phyloP scores from a whole-genome alignment of 2,888 invertebrate species.

The Bugula neritina region DNA sequence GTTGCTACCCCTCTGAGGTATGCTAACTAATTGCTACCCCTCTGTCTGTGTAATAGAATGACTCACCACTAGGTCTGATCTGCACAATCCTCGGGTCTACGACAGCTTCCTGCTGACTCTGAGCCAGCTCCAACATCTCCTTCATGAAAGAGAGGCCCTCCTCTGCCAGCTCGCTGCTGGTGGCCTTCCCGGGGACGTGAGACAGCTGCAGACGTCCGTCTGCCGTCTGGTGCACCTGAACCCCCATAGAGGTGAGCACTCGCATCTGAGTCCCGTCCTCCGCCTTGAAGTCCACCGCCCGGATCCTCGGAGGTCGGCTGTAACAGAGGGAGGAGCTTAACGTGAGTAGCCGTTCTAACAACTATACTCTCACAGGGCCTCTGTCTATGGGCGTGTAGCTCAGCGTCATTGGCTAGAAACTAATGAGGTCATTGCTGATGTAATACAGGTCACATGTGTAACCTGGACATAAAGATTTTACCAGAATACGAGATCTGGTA shows the following conservation, averaged over 20 bases:
- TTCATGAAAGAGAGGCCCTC: conserved; percentile 92
- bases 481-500: no score
- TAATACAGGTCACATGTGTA: no score
- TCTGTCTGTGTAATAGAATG: no score
- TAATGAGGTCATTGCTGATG: no score
- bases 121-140: conserved; percentile 87
- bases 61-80: neutral
- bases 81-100: conserved; percentile 33
- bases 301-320: conserved; percentile 36
- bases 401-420: no score
- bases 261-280: conserved; percentile 81
- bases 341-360: no score
- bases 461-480: no score
- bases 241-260: conserved; percentile 87
- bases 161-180: conserved; percentile 76
- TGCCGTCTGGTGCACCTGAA: conserved; percentile 76
- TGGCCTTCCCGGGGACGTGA: conserved; percentile 76
- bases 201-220: conserved; percentile 88
- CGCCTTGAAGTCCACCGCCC: conserved; percentile 60
- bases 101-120: conserved; percentile 54
- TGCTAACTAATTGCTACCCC: no score
- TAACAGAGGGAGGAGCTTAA: no score
- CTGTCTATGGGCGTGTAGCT: no score
- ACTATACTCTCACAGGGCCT: no score
- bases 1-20: no score